Evolutionary conservation across 2,797 vertebrate species (phyloP).

Genomic region (Enteromius mattozi): DNA sequence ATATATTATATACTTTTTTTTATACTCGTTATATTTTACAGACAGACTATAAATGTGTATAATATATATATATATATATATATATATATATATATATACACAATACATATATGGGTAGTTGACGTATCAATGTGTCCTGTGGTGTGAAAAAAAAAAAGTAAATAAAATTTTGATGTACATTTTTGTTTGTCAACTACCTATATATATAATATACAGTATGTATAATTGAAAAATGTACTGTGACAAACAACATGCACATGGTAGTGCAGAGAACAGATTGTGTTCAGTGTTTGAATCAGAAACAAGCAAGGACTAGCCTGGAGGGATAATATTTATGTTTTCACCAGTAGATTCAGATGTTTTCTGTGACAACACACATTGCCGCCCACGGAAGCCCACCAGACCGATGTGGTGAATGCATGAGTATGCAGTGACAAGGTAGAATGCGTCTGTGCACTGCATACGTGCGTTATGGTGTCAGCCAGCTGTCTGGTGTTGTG

Average conservation of each 20-base stretch:
- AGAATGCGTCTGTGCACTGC: neutral
- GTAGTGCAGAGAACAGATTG: neutral
- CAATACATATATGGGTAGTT: too few species aligned
- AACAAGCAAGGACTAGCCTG: neutral
- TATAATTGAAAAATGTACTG: neutral
- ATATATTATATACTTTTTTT: neutral
- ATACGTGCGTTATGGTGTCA: neutral
- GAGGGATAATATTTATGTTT: neutral
- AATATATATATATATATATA: too few species aligned
- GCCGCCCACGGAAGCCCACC: neutral
- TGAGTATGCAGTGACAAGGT: neutral
- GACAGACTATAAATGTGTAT: neutral
- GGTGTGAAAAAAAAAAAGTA: too few species aligned
- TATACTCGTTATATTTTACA: too few species aligned
- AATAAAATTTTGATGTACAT: too few species aligned
- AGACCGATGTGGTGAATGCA: neutral
- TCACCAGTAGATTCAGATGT: neutral
- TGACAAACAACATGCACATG: neutral
- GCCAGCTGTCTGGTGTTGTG: constrained; percentile 17
- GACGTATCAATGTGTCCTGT: too few species aligned
- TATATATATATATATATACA: too few species aligned
- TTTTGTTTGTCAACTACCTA: too few species aligned
- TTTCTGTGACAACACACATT: constrained; percentile 6
- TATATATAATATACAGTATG: too few species aligned
- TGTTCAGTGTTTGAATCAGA: neutral